Evolutionary conservation across 2,113 vertebrate genomes (phyloP).

Genomic region (Thalassarche chlororhynchos): DNA sequence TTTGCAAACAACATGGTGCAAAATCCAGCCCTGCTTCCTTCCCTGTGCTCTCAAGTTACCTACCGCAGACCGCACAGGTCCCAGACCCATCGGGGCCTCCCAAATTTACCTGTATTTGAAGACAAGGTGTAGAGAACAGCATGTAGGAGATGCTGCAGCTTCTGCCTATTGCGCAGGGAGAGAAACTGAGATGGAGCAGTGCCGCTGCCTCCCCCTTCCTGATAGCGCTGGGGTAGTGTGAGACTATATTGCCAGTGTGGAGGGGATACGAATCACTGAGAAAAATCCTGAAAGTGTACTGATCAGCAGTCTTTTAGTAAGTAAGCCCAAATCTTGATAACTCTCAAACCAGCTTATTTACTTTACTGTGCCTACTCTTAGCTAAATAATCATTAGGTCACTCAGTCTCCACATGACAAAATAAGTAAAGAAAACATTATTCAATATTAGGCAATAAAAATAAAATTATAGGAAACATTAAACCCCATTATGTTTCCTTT

Average conservation of each 20-base stretch:
- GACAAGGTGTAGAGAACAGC: background rate
- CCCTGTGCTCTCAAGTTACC: background rate
- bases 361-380: background rate
- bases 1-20: background rate
- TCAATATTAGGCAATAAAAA: background rate
- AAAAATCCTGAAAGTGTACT: background rate
- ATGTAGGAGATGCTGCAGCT: background rate
- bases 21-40: background rate
- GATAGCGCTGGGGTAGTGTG: background rate
- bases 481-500: background rate
- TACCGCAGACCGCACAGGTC: no score
- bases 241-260: no score
- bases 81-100: background rate
- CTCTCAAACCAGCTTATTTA: background rate
- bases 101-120: background rate
- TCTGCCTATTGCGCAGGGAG: background rate
- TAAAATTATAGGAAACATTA: background rate
- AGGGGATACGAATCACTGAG: background rate
- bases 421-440: background rate
- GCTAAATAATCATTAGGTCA: background rate
- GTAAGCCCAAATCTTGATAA: background rate
- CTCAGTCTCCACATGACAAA: background rate
- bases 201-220: background rate
- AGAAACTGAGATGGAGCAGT: accelerated
- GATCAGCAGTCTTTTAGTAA: background rate